A percentile compares a stretch with the other conserved stretches of the same genome.
These are phyloP conservation scores for Neodiprion fabricii DNA, from an alignment of 1,140 invertebrate genomes.

Conservation along the genomic window DNA sequence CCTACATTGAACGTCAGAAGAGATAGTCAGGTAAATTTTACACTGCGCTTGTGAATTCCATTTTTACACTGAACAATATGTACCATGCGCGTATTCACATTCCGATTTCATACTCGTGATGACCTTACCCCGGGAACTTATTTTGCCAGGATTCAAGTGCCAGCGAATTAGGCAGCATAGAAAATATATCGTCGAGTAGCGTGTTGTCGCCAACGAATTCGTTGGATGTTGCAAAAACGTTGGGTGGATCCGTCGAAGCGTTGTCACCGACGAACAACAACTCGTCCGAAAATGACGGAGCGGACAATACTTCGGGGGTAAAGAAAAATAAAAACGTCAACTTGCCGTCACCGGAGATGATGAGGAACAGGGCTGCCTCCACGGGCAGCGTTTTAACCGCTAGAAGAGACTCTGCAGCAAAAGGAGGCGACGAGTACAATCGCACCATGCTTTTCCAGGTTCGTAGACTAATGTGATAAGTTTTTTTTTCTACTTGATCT, in stretches of 20 bases:
- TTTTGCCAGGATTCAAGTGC: constrained; percentile 49
- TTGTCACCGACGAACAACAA: constrained; percentile 38
- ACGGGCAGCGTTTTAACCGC: constrained; percentile 54
- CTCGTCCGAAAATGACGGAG: constrained; percentile 23
- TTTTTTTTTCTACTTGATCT: constrained; percentile 17
- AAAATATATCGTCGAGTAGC: constrained; percentile 42
- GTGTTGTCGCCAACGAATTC: constrained; percentile 41
- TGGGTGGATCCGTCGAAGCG: constrained; percentile 52
- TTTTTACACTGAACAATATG: not conserved
- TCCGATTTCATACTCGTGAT: not conserved
- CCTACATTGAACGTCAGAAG: constrained; percentile 40
- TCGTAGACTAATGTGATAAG: constrained; percentile 42
- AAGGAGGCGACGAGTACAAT: constrained; percentile 73
- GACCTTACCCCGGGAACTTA: not conserved
- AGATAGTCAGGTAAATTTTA: constrained; percentile 48
- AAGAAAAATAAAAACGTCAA: constrained; percentile 34
- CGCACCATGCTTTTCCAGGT: constrained; percentile 92
- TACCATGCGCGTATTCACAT: not conserved
- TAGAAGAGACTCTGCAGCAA: constrained; percentile 49
- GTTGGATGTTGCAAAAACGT: constrained; percentile 31
- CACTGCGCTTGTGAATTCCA: not conserved
- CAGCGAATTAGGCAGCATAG: constrained; percentile 52
- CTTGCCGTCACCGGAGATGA: constrained; percentile 52
- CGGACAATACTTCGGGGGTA: constrained; percentile 26
- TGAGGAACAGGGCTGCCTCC: constrained; percentile 60